phyloP scores from a whole-genome alignment of 2,888 invertebrate genomes.

The Athetis lepigone region DNA sequence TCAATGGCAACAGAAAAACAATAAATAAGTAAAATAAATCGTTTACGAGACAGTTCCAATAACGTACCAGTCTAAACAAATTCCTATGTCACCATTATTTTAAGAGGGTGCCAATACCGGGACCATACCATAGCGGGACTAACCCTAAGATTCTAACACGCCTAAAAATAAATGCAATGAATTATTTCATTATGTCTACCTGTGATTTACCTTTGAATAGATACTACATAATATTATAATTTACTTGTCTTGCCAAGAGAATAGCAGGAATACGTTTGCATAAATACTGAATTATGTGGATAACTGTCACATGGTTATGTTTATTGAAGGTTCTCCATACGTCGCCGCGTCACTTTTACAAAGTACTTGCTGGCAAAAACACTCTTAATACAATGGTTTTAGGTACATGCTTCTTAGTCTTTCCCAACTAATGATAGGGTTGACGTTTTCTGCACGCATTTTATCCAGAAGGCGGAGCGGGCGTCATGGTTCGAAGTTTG shows the following conservation, averaged over 20 bases:
- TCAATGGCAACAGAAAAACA: too few species aligned
- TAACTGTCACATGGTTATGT: not conserved
- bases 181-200: conserved; percentile 47
- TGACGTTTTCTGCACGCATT: too few species aligned
- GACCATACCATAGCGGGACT: too few species aligned
- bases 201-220: conserved; percentile 49
- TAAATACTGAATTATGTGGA: not conserved
- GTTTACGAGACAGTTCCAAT: conserved; percentile 3
- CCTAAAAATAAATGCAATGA: conserved; percentile 51
- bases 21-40: conserved; percentile 8
- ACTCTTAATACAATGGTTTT: too few species aligned
- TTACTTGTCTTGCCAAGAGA: conserved; percentile 37
- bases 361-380: too few species aligned
- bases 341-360: too few species aligned
- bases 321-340: too few species aligned
- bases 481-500: too few species aligned
- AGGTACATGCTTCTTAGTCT: too few species aligned
- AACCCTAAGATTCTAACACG: conserved; percentile 12
- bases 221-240: conserved; percentile 19
- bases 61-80: conserved; percentile 26
- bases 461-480: too few species aligned
- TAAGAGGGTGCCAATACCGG: too few species aligned
- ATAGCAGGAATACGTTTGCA: conserved; percentile 24
- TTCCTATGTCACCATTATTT: conserved; percentile 22
- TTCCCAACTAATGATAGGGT: too few species aligned